Evolutionary conservation across 2,888 invertebrate genomes (phyloP).

Genomic region (Pyrrhosoma nymphula): DNA sequence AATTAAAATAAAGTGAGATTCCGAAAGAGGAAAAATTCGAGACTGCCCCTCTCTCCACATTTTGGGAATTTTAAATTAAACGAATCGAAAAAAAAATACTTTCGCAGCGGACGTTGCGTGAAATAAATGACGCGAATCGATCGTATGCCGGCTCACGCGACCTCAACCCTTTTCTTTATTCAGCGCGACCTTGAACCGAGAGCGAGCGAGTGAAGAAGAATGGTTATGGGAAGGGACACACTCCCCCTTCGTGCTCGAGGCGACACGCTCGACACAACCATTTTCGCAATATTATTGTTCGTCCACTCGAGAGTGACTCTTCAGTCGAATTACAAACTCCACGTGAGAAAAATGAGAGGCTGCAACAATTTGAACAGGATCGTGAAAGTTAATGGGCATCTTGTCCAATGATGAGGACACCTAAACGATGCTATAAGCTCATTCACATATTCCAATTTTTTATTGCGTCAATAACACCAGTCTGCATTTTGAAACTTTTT

Average conservation of each 20-base stretch:
- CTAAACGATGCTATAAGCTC: too few relatives aligned
- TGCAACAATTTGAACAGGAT: not conserved
- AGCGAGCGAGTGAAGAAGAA: not conserved
- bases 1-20: too few relatives aligned
- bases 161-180: conserved; percentile 3
- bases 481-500: too few relatives aligned
- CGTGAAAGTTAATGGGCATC: not conserved
- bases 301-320: too few relatives aligned
- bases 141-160: not conserved
- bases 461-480: too few relatives aligned
- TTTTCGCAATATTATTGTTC: not conserved
- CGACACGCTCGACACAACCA: not conserved
- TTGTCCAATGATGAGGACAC: not conserved
- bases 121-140: not conserved
- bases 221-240: not conserved
- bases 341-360: not conserved
- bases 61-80: not conserved
- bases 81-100: not conserved
- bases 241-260: not conserved
- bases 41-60: too few relatives aligned
- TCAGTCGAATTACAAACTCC: not conserved
- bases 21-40: too few relatives aligned
- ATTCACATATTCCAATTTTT: too few relatives aligned
- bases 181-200: not conserved
- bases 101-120: not conserved